Evolutionary conservation across 1,140 invertebrate species (phyloP).

Genomic region (Drosophila grimshawi): DNA sequence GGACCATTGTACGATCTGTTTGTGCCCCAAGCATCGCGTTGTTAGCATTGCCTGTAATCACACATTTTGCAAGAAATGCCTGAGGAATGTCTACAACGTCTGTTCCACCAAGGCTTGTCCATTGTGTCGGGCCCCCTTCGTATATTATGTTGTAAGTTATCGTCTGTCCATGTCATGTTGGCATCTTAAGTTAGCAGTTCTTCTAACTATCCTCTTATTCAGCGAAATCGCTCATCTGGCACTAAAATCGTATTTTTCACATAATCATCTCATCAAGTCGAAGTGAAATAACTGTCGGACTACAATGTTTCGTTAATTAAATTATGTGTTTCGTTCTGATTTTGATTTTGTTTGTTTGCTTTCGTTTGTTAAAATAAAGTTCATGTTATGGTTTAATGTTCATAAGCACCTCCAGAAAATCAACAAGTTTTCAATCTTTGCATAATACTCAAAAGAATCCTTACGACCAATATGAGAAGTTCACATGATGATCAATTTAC

Average conservation of each 20-base stretch:
- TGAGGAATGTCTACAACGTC: conserved; percentile 38
- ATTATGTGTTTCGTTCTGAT: conserved; percentile 7
- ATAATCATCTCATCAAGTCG: not conserved
- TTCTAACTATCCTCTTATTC: not conserved
- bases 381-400: conserved; percentile 1
- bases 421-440: not conserved
- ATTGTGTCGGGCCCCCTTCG: conserved; percentile 50
- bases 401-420: not conserved
- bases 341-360: not conserved
- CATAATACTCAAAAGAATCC: no score
- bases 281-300: not conserved
- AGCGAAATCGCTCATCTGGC: conserved; percentile 12
- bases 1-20: conserved; percentile 49
- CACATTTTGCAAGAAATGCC: conserved; percentile 53
- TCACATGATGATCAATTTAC: no score
- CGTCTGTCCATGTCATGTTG: not conserved
- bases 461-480: no score
- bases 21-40: conserved; percentile 30
- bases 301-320: conserved; percentile 17
- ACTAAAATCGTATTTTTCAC: conserved; percentile 33
- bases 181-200: not conserved
- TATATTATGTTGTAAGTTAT: conserved; percentile 63
- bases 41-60: conserved; percentile 54
- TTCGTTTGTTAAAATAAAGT: conserved; percentile 4
- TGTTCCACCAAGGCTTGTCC: conserved; percentile 49